Evolutionary conservation across 2,113 vertebrate genomes (phyloP).

Genomic region (Meriones unguiculatus): DNA sequence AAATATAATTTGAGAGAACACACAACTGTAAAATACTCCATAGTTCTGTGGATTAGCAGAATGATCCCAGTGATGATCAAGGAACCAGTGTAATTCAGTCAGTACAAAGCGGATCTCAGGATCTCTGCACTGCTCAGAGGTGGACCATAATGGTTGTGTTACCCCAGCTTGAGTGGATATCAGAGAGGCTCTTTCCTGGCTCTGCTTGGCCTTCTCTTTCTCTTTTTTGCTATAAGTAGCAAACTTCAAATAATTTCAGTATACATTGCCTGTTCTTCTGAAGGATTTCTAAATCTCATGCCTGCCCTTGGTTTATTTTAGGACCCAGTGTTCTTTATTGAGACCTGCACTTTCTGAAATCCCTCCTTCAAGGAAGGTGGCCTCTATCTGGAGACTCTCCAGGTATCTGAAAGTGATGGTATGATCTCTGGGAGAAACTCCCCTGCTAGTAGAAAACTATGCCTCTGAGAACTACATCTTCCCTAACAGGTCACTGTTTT

Average conservation of each 20-base stretch:
- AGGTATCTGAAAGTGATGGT: background rate
- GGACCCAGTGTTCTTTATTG: background rate
- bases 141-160: background rate
- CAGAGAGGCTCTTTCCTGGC: background rate
- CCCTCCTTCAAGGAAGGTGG: background rate
- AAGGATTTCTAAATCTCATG: background rate
- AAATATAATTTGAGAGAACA: background rate
- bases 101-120: background rate
- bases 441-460: background rate
- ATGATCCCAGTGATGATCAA: background rate
- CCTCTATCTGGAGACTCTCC: background rate
- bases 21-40: background rate
- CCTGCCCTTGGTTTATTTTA: background rate
- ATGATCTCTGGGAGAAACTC: background rate
- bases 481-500: background rate
- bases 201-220: background rate
- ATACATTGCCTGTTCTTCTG: background rate
- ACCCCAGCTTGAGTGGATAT: background rate
- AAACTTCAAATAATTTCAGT: conserved; percentile 31
- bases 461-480: background rate
- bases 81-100: background rate
- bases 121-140: too few relatives aligned
- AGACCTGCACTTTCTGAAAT: background rate
- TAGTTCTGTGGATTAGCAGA: background rate
- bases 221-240: too few relatives aligned